Percentiles rank a stretch among this genome's conserved stretches.
Conservation (phyloP, 2,113 vertebrate species). For the Bubalus kerabau region DNA sequence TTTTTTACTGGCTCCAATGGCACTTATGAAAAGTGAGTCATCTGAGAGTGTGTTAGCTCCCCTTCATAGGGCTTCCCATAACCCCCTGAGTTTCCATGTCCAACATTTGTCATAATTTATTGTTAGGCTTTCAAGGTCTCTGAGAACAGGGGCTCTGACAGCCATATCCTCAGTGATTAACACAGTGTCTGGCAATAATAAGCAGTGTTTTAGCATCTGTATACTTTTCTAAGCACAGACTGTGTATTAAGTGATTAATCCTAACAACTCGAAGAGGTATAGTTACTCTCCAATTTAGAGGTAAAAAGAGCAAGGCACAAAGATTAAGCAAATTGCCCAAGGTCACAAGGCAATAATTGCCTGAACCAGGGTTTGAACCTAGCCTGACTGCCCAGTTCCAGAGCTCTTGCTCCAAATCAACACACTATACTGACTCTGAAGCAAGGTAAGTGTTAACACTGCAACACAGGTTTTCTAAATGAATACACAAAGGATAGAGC, state of each 20-base stretch:
- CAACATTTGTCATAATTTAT: not conserved
- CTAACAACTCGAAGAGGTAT: not conserved
- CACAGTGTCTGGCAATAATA: not conserved
- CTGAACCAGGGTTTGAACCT: not conserved
- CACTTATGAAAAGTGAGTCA: not conserved
- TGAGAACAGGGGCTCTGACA: not conserved
- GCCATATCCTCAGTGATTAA: not conserved
- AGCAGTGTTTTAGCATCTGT: not conserved
- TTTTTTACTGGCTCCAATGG: not conserved
- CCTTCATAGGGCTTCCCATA: not conserved
- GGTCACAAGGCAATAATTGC: not conserved
- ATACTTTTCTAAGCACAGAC: not conserved
- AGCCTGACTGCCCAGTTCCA: not conserved
- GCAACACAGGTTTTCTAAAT: not conserved
- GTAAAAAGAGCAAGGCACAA: not conserved
- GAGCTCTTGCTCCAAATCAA: not conserved
- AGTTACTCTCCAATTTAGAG: not conserved
- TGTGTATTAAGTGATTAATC: not conserved
- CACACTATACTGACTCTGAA: not conserved
- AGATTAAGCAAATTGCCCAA: not conserved
- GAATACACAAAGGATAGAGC: not conserved
- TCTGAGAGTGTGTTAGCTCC: not conserved
- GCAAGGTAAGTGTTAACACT: not conserved
- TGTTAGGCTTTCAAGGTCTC: not conserved
- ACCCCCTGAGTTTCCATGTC: not conserved